Percentiles rank a stretch among this genome's conserved stretches.
Evolutionary conservation across 2,113 vertebrate species (phyloP).

Genomic region (Arvicanthis niloticus): DNA sequence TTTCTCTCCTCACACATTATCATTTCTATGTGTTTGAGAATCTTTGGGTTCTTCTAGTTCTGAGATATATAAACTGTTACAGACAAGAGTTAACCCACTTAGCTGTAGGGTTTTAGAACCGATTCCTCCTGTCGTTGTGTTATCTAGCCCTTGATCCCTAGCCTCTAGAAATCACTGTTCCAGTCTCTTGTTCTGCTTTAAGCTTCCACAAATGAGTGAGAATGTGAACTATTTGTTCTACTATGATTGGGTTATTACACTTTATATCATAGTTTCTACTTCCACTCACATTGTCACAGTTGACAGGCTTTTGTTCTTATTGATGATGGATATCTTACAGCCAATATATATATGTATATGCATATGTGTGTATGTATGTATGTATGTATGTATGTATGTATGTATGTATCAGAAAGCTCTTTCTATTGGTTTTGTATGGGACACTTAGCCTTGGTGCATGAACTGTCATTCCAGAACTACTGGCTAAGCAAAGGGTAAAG

Average conservation of each 20-base stretch:
- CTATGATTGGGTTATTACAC: background rate
- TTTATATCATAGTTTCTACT: background rate
- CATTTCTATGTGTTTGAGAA: background rate
- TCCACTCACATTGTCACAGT: background rate
- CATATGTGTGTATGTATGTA: too few relatives aligned
- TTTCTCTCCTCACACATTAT: background rate
- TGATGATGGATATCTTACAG: background rate
- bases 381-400: too few relatives aligned
- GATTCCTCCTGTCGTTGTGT: background rate
- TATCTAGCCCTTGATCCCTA: too few relatives aligned
- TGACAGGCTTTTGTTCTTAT: background rate
- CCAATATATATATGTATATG: too few relatives aligned
- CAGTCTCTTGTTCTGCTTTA: background rate
- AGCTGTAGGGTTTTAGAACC: background rate
- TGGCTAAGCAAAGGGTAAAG: background rate
- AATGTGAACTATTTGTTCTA: background rate
- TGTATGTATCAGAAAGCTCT: background rate
- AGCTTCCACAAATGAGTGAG: background rate
- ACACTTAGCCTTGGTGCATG: background rate
- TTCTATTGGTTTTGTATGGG: background rate
- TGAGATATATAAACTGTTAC: background rate
- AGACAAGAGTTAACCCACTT: background rate
- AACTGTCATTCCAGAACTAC: background rate
- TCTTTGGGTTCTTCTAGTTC: background rate
- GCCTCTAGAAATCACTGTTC: background rate